Percentiles rank a stretch among this genome's conserved stretches.
phyloP scores from a whole-genome alignment of 2,113 vertebrate species.

The Rostratula benghalensis region DNA sequence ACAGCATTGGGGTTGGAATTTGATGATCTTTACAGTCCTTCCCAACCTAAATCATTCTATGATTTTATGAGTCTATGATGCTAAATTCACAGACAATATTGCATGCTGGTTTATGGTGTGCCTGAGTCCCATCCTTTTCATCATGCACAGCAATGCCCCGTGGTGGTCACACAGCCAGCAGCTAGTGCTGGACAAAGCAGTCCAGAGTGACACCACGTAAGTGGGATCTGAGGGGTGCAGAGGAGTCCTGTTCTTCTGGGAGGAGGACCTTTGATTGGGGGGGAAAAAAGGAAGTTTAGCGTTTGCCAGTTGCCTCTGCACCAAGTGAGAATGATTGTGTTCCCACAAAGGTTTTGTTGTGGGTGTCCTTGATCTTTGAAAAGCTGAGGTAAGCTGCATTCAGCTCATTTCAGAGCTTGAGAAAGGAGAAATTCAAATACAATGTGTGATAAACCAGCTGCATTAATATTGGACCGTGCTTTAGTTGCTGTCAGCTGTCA shows the following conservation, averaged over 20 bases:
- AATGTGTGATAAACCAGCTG: neutral
- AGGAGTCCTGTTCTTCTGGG: neutral
- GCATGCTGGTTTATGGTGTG: neutral
- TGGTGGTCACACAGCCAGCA: neutral
- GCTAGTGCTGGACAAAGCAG: neutral
- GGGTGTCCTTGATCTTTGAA: neutral
- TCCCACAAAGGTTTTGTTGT: neutral
- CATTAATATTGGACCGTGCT: neutral
- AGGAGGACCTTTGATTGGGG: neutral
- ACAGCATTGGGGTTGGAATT: neutral
- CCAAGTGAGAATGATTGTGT: neutral
- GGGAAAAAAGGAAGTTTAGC: neutral
- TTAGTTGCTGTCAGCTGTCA: neutral
- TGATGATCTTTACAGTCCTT: neutral
- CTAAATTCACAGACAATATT: neutral
- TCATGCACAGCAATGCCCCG: neutral
- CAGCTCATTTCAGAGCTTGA: neutral
- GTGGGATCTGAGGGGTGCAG: accelerated
- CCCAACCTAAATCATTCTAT: neutral
- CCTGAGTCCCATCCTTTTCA: neutral
- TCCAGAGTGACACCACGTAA: neutral
- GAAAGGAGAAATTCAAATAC: neutral
- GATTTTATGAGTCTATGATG: neutral
- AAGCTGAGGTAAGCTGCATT: neutral
- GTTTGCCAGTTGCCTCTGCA: accelerated